Evolutionary conservation across 1,140 invertebrate species (phyloP).

Genomic region (Ooceraea biroi): DNA sequence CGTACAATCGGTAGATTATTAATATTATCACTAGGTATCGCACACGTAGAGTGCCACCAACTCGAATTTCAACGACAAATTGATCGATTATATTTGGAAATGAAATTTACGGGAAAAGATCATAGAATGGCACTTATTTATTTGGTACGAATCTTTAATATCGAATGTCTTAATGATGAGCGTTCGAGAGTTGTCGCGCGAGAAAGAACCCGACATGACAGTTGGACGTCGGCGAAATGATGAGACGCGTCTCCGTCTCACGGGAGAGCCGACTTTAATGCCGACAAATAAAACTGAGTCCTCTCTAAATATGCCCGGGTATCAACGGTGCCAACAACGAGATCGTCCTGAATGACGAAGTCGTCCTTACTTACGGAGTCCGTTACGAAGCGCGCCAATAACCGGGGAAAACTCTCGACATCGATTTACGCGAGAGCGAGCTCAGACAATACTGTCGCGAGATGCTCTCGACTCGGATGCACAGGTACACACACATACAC

Average conservation of each 20-base stretch:
- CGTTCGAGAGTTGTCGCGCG: conserved; percentile 2
- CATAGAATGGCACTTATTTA: too few relatives aligned
- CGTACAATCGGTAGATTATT: too few relatives aligned
- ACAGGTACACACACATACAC: not conserved
- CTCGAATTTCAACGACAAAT: too few relatives aligned
- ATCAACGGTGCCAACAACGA: conserved; percentile 65
- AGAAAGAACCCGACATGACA: conserved; percentile 4
- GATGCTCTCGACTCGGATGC: conserved; percentile 24
- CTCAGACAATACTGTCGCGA: conserved; percentile 39
- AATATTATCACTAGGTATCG: too few relatives aligned
- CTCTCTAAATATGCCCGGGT: conserved; percentile 76
- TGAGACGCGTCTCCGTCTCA: conserved; percentile 32
- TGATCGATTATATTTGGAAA: too few relatives aligned
- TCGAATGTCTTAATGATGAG: not conserved
- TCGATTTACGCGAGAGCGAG: conserved; percentile 48
- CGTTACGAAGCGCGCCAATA: conserved; percentile 42
- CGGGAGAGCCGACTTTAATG: conserved; percentile 60
- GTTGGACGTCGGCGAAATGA: conserved; percentile 25
- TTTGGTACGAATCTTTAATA: too few relatives aligned
- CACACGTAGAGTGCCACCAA: too few relatives aligned
- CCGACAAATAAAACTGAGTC: conserved; percentile 75
- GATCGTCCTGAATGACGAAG: conserved; percentile 61
- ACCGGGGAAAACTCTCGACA: conserved; percentile 43
- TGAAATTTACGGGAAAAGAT: too few relatives aligned
- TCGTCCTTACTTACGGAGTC: conserved; percentile 54